Percentiles rank a stretch among this genome's conserved stretches.
These are phyloP conservation scores for Ganaspis brasiliensis DNA, from an alignment of 2,888 invertebrate species.

Conservation along the genomic window DNA sequence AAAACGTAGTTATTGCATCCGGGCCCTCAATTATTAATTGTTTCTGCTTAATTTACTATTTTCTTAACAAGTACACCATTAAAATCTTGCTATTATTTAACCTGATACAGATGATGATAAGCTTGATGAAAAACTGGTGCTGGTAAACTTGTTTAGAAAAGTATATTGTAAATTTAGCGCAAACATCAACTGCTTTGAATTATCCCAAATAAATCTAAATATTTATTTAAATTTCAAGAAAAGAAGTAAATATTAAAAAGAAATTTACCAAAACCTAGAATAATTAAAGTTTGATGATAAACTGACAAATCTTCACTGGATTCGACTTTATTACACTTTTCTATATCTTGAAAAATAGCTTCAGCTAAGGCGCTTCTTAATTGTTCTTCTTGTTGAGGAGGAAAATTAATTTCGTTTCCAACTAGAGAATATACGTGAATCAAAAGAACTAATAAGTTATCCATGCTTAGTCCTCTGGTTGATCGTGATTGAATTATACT, in stretches of 20 bases:
- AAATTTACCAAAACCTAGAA: constrained; percentile 66
- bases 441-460: constrained; percentile 83
- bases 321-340: constrained; percentile 70
- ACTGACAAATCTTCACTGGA: constrained; percentile 67
- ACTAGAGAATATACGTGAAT: constrained; percentile 85
- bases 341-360: constrained; percentile 84
- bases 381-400: constrained; percentile 81
- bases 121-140: no score
- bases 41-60: no score
- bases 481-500: constrained; percentile 83
- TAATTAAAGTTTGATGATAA: constrained; percentile 73
- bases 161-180: no score
- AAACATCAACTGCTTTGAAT: no score
- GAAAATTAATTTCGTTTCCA: constrained; percentile 83
- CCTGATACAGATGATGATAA: no score
- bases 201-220: no score
- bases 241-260: neutral
- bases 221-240: no score
- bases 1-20: no score
- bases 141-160: no score
- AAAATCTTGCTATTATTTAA: no score
- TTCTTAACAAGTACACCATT: no score
- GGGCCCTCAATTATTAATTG: no score
- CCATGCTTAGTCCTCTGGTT: constrained; percentile 82
- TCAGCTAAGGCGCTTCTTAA: constrained; percentile 82